Evolutionary conservation across 2,797 vertebrate species (phyloP).

Genomic region (Paratrypauchen microcephalus): DNA sequence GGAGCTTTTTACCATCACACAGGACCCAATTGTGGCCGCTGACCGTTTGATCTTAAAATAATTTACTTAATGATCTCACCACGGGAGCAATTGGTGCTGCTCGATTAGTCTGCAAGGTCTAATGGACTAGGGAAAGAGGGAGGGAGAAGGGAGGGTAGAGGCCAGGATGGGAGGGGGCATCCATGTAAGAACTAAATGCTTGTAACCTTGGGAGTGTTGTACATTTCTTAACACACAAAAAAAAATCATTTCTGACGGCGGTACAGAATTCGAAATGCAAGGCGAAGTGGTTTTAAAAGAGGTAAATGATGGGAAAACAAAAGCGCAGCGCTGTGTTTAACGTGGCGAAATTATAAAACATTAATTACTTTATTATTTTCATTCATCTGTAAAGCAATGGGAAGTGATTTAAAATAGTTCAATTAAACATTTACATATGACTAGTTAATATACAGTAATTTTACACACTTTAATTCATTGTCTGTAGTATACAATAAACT

Average conservation of each 20-base stretch:
- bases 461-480: background rate
- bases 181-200: slow-evolving; percentile 70
- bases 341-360: slow-evolving; percentile 2
- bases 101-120: slow-evolving; percentile 97
- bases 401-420: background rate
- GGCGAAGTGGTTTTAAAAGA: slow-evolving; percentile 25
- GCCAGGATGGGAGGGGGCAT: slow-evolving; percentile 37
- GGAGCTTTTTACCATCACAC: slow-evolving; percentile 97
- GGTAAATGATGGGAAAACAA: slow-evolving; percentile 15
- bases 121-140: slow-evolving; percentile 92
- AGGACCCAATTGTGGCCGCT: slow-evolving; percentile 97
- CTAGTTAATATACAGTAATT: background rate
- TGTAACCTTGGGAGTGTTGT: slow-evolving; percentile 74
- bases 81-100: slow-evolving; percentile 95
- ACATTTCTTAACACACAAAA: slow-evolving; percentile 63
- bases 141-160: slow-evolving; percentile 58
- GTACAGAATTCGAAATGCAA: slow-evolving; percentile 11
- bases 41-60: slow-evolving; percentile 99
- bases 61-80: slow-evolving; percentile 99
- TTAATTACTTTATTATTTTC: slow-evolving; percentile 7
- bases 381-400: background rate
- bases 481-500: background rate
- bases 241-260: slow-evolving; percentile 30
- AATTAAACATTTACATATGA: slow-evolving; percentile 5
- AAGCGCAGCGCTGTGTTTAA: background rate